Percentiles rank a stretch among this genome's conserved stretches.
Evolutionary conservation across 2,113 vertebrate genomes (phyloP).

Genomic region (Larimichthys polyactis): DNA sequence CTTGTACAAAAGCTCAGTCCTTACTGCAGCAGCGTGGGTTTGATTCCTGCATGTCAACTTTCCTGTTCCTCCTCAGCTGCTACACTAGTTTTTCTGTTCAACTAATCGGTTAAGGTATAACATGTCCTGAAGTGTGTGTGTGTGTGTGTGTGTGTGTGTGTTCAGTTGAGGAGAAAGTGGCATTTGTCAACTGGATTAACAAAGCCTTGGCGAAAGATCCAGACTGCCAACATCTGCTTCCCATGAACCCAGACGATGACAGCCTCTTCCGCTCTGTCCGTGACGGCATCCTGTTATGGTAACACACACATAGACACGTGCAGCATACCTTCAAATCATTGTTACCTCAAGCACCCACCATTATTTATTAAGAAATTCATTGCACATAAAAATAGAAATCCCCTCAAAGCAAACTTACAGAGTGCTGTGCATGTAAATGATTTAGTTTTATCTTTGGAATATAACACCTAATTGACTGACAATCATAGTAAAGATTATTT

Average conservation of each 20-base stretch:
- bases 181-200: constrained; percentile 99
- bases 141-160: constrained; percentile 27
- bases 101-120: too few species aligned
- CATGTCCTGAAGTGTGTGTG: not conserved
- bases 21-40: too few species aligned
- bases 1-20: too few species aligned
- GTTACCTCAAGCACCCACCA: not conserved
- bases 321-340: not conserved
- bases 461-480: not conserved
- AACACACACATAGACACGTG: constrained; percentile 40
- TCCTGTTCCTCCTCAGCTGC: too few species aligned
- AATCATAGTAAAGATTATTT: not conserved
- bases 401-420: not conserved
- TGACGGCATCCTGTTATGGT: constrained; percentile 97
- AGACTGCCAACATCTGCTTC: constrained; percentile 92
- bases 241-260: constrained; percentile 89
- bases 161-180: constrained; percentile 97
- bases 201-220: constrained; percentile 93
- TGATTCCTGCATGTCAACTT: too few species aligned
- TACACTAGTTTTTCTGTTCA: too few species aligned
- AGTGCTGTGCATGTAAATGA: not conserved
- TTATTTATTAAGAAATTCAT: not conserved
- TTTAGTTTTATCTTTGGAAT: not conserved
- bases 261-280: constrained; percentile 94
- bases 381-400: not conserved